A percentile compares a stretch with the other conserved stretches of the same genome.
Conservation (phyloP, 2,113 vertebrate genomes). For the Dromas ardeola region DNA sequence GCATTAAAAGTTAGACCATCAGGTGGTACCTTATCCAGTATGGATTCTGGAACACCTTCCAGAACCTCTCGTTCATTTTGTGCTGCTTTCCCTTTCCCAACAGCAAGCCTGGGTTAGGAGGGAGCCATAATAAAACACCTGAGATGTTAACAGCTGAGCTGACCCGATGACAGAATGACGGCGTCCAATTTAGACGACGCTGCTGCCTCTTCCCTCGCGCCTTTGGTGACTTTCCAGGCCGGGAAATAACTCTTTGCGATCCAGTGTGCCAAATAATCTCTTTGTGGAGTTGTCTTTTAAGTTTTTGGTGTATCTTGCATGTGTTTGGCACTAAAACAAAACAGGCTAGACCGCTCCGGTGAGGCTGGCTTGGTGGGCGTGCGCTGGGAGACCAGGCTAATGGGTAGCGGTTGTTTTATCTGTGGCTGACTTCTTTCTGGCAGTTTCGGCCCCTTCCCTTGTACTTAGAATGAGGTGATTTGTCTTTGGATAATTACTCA, state of each 20-base stretch:
- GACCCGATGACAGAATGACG: neutral
- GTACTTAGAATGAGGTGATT: slow-evolving; percentile 37
- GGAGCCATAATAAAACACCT: neutral
- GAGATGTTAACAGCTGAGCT: neutral
- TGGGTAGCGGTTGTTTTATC: neutral
- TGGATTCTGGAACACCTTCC: neutral
- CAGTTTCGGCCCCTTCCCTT: slow-evolving; percentile 12
- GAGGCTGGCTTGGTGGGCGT: neutral
- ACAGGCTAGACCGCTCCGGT: neutral
- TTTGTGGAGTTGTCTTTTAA: neutral
- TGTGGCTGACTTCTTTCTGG: slow-evolving; percentile 2
- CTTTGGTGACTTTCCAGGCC: neutral
- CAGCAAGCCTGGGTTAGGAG: neutral
- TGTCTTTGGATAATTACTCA: slow-evolving; percentile 49
- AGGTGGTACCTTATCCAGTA: neutral
- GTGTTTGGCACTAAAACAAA: neutral
- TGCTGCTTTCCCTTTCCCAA: neutral
- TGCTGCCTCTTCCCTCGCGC: neutral
- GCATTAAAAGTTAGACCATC: neutral
- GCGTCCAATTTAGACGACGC: neutral
- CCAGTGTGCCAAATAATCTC: neutral
- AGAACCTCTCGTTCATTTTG: neutral
- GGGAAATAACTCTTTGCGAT: neutral
- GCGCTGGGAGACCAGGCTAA: neutral
- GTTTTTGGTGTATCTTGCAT: neutral